Evolutionary conservation across 2,113 vertebrate species (phyloP), one percentile per base, ranked within the genome.

Genomic region (Triplophysa rosa): DNA sequence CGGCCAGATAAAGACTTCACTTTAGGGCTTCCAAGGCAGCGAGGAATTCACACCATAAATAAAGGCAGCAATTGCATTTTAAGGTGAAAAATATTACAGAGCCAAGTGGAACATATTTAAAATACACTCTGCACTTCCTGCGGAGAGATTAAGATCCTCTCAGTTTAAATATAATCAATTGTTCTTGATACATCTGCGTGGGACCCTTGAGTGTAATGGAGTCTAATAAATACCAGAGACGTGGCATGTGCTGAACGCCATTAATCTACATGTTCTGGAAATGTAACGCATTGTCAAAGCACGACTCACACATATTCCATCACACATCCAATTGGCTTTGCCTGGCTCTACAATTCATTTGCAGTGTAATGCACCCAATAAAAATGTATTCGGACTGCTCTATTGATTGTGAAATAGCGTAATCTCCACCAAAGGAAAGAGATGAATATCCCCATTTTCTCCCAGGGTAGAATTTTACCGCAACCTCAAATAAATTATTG

Each of bases 231-330:
- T 89, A 89, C 87, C 71, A 68, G 64, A 87, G 87, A 92, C 87
- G 86, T 86, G 88, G 87, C 70, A 79, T 67, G 78, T 80, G 73
- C 83, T 80, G 87, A 87, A 88, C 84, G 81, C 89, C 91, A 93
- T 93, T 93, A 92, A 94, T 94, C 93, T 93, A 90, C 92, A 92
- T 93, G 91, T 93, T 92, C 88, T 89, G 89, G 89, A 93, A 93
- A 92, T 93, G 91, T 92, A 92, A 90, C 88, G 89, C 82, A 90
- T 92, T 93, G 91, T 93, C 91, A 93, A 86, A 90, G 69, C 78
- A 74, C 82, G 68, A 83, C 88, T 85, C 79, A 84, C 86, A 91
- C 89, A 91, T 91, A 91, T 90, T 93, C 91, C 92, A 94, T 94
- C 92, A 93, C 90, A 81, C 82, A 77, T 88, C 81, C 91, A 91